Base-by-base conservation (phyloP, 2,797 vertebrate species). In the Thaleichthys pacificus region DNA sequence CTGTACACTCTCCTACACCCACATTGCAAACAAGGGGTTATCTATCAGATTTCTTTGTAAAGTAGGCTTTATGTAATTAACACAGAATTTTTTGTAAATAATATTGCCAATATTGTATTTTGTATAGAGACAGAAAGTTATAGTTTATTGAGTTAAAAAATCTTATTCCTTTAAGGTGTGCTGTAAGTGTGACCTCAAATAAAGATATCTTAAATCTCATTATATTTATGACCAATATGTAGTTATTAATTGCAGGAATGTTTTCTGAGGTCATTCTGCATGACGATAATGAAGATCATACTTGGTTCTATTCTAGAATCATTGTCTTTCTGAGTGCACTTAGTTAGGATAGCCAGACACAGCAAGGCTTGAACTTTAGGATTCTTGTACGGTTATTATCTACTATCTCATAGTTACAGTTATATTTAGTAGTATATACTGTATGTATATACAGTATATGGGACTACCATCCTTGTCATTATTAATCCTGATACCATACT, bases 61-160 rank as follows among this genome's bases (percentile, higher is more conserved):
- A 56, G 49, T 56, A 51, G 24, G 28, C 51, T 76, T 42, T 68
- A 26, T 75, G 71, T 57, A 19, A 60, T 72, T 73, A 22, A 26
- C 58, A 1, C 38, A 74, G 30, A 22, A 71, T 71, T 69, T 47
- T 74, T 47, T 76, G 93, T 94, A 94, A 94, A 94, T 94, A 94
- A 93, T 93, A 92, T 91, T 94, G 94, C 93, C 93, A 93, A 93
- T 92, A 93, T 92, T 93, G 92, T 95, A 95, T 95, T 95, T 95
- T 95, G 94, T 94, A 93, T 94, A 93, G 84, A 92, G 90, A 93
- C 93, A 88, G 92, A 91, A 91, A 89, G 78, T 89, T 93, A 91
- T 91, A 93, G 91, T 94, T 94, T 94, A 89, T 93, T 93, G 88
- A 92, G 90, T 93, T 94, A 88, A 92, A 90, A 93, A 91, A 92